Percentiles rank a stretch among this genome's conserved stretches.
Evolutionary conservation across 1,140 invertebrate species (phyloP).

Genomic region (Olivierus martensii): DNA sequence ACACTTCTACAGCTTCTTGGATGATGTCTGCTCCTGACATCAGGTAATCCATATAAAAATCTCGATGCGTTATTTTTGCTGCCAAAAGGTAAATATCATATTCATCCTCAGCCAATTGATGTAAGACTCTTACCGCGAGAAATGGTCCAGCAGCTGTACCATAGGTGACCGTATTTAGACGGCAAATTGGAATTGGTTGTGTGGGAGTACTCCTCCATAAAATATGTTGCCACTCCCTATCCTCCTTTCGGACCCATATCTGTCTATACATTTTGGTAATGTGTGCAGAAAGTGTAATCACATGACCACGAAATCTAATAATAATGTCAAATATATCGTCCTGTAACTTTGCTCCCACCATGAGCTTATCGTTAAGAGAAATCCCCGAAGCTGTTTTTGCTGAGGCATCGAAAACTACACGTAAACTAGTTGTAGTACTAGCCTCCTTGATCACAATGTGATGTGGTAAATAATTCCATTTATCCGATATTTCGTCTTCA

Average conservation of each 20-base stretch:
- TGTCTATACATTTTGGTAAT: constrained; percentile 19
- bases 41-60: constrained; percentile 24
- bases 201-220: constrained; percentile 19
- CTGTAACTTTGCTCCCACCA: no score
- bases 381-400: background rate
- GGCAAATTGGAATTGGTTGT: constrained; percentile 18
- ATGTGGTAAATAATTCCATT: constrained; percentile 27
- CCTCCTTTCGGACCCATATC: background rate
- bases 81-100: constrained; percentile 17
- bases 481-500: no score
- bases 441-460: constrained; percentile 22
- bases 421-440: constrained; percentile 4
- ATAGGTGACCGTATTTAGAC: constrained; percentile 27
- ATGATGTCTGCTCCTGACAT: constrained; percentile 15
- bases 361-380: background rate
- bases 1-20: constrained; percentile 14
- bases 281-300: no score
- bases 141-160: constrained; percentile 26
- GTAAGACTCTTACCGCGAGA: constrained; percentile 24
- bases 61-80: constrained; percentile 3
- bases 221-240: constrained; percentile 4
- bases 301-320: no score
- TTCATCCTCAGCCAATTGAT: constrained; percentile 17
- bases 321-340: no score
- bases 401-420: constrained; percentile 2